Conservation (phyloP, 2,888 invertebrate genomes). For the Xestia c-nigrum region DNA sequence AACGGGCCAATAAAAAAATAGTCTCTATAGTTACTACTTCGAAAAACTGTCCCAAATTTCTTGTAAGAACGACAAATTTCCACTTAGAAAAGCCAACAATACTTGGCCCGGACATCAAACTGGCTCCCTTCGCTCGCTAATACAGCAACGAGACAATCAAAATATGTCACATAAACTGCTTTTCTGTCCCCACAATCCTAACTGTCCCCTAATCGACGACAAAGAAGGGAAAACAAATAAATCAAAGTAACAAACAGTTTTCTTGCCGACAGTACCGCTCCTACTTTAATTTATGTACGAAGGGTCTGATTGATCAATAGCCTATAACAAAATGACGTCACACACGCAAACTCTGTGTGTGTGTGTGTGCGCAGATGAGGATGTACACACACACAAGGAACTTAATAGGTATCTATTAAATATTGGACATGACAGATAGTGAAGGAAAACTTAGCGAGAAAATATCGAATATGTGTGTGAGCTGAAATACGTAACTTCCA, state of each 20-base stretch:
- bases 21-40: neutral
- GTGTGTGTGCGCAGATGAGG: neutral
- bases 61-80: neutral
- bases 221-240: conserved; percentile 45
- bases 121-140: neutral
- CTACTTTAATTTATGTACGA: conserved; percentile 68
- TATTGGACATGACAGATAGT: conserved; percentile 19
- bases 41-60: neutral
- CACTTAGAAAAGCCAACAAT: neutral
- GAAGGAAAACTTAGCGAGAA: conserved; percentile 29
- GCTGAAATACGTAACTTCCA: neutral
- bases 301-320: conserved; percentile 77
- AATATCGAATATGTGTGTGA: neutral
- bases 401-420: conserved; percentile 4
- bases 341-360: conserved; percentile 5
- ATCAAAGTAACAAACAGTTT: conserved; percentile 54
- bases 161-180: conserved; percentile 5
- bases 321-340: conserved; percentile 57
- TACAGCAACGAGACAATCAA: neutral
- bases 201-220: conserved; percentile 13
- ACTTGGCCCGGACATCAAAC: neutral
- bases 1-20: neutral
- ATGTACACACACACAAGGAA: conserved; percentile 10
- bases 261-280: conserved; percentile 27
- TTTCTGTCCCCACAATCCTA: neutral